These are phyloP conservation scores for Himalopsyche phryganea DNA, from an alignment of 1,140 invertebrate species.

Conservation along the genomic window DNA sequence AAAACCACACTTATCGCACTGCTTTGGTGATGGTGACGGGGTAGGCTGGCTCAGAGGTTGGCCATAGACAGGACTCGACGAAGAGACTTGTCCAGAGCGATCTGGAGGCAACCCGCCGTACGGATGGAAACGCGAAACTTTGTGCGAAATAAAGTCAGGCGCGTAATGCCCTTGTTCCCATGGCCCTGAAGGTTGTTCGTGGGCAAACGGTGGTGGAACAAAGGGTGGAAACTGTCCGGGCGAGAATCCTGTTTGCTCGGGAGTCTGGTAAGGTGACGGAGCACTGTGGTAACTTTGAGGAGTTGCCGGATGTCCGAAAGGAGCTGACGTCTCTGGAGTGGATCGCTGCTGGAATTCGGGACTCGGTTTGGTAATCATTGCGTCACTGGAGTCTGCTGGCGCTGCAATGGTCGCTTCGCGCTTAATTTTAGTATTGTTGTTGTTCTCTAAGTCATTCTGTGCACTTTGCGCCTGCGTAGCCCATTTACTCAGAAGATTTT, in stretches of 20 bases:
- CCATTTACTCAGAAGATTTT: slow-evolving; percentile 72
- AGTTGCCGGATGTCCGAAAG: slow-evolving; percentile 57
- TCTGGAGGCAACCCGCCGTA: slow-evolving; percentile 46
- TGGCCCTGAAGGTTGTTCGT: slow-evolving; percentile 36
- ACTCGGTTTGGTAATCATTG: slow-evolving; percentile 55
- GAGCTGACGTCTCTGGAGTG: slow-evolving; percentile 52
- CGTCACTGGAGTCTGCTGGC: slow-evolving; percentile 61
- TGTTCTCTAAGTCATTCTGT: slow-evolving; percentile 62
- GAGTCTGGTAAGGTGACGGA: slow-evolving; percentile 57
- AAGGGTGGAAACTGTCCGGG: slow-evolving; percentile 51
- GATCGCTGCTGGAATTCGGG: slow-evolving; percentile 55
- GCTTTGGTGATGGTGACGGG: slow-evolving; percentile 61
- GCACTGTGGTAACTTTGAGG: slow-evolving; percentile 59
- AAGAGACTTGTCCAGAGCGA: slow-evolving; percentile 56
- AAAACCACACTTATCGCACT: slow-evolving; percentile 77
- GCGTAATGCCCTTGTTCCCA: slow-evolving; percentile 48
- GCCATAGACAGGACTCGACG: slow-evolving; percentile 62
- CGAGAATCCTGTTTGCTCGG: slow-evolving; percentile 55
- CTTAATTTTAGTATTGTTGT: slow-evolving; percentile 60
- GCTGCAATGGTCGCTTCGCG: slow-evolving; percentile 51
- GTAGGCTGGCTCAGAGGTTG: slow-evolving; percentile 55
- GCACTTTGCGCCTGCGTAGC: slow-evolving; percentile 56
- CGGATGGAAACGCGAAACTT: slow-evolving; percentile 52
- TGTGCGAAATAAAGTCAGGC: slow-evolving; percentile 44
- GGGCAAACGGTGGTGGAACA: slow-evolving; percentile 27